Conservation (phyloP, 1,140 invertebrate genomes). For the Thalassaphorura encarpata region DNA sequence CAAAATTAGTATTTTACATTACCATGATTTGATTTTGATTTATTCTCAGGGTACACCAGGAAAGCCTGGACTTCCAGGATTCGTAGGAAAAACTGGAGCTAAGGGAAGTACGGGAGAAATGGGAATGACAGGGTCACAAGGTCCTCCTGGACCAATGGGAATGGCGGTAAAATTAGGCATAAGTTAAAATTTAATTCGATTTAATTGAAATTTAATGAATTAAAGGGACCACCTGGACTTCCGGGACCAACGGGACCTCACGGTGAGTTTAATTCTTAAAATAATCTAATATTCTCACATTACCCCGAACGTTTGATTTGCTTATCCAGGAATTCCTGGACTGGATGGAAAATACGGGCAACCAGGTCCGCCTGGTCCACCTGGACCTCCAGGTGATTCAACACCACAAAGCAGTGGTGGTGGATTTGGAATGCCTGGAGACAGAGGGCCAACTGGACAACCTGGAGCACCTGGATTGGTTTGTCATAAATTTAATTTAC, state of each 20-base stretch:
- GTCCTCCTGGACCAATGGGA: constrained; percentile 35
- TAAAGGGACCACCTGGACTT: constrained; percentile 30
- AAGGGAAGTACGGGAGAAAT: constrained; percentile 42
- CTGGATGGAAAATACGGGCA: constrained; percentile 36
- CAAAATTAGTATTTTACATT: no score
- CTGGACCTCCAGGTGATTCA: constrained; percentile 36
- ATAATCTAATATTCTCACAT: no score
- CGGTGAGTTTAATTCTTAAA: not conserved
- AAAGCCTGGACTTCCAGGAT: constrained; percentile 35
- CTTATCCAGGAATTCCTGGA: constrained; percentile 28
- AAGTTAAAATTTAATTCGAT: not conserved
- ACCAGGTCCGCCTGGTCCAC: constrained; percentile 35
- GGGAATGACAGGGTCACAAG: constrained; percentile 40
- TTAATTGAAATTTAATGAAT: no score
- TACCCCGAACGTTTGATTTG: not conserved
- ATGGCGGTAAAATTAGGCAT: constrained; percentile 21
- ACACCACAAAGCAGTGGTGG: constrained; percentile 27
- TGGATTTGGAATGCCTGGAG: constrained; percentile 38
- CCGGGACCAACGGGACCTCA: constrained; percentile 28
- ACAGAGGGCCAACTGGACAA: constrained; percentile 39
- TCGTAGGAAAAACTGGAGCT: constrained; percentile 32
- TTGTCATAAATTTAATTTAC: constrained; percentile 4
- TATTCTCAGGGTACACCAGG: constrained; percentile 19
- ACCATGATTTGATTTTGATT: no score
- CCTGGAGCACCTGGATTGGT: constrained; percentile 34